A percentile compares a stretch with the other conserved stretches of the same genome.
Evolutionary conservation across 37 sponge, comb jelly and placozoan genomes (phyloP).

Genomic region (Crambe crambe): DNA sequence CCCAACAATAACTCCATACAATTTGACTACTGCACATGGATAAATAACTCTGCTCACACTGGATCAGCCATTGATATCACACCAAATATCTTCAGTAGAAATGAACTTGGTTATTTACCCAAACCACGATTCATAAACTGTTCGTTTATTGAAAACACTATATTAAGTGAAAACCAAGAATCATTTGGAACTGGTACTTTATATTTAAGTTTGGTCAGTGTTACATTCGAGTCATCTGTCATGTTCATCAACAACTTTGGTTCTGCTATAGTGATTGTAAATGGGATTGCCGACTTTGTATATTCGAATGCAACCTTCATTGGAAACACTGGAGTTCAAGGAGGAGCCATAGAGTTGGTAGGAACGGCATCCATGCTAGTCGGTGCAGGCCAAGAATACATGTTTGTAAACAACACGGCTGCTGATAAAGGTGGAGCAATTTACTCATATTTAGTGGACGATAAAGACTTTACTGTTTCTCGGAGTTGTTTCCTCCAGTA

Average conservation of each 20-base stretch:
- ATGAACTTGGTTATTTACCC: constrained; percentile 9
- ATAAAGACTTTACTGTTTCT: constrained; percentile 23
- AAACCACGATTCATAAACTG: constrained; percentile 12
- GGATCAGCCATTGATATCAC: constrained; percentile 32
- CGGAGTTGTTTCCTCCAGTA: constrained; percentile 47
- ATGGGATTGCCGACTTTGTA: constrained; percentile 24
- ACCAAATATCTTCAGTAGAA: constrained; percentile 7
- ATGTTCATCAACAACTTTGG: constrained; percentile 13
- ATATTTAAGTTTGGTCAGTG: constrained; percentile 20
- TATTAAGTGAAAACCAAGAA: not conserved
- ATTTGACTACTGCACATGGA: constrained; percentile 22
- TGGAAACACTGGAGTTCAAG: constrained; percentile 17
- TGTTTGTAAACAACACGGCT: constrained; percentile 28
- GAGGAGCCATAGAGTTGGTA: constrained; percentile 34
- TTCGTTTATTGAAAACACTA: not conserved
- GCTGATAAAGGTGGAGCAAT: constrained; percentile 39
- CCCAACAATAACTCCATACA: not conserved
- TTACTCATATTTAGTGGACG: constrained; percentile 2
- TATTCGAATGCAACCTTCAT: constrained; percentile 15
- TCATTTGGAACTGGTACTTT: not conserved
- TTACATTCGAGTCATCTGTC: constrained; percentile 8
- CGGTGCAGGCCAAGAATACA: not conserved
- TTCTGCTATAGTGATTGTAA: constrained; percentile 20
- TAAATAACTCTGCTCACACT: constrained; percentile 18
- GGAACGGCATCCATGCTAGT: constrained; percentile 20